Evolutionary conservation across 2,113 vertebrate genomes (phyloP).

Genomic region (Barbus barbus): DNA sequence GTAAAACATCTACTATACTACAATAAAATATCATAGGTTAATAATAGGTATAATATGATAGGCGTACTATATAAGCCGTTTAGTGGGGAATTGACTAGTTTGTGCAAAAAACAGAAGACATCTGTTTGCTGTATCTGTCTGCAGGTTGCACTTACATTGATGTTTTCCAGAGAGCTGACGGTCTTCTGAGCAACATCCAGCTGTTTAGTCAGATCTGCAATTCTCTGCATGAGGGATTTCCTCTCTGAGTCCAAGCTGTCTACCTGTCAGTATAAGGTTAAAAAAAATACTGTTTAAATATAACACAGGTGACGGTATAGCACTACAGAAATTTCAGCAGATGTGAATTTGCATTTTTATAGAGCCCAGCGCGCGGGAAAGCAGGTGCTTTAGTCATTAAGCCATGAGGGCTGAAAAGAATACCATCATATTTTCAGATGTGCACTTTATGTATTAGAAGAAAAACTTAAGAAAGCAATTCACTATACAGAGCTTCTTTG

Average conservation of each 20-base stretch:
- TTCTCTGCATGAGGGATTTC: slow-evolving; percentile 68
- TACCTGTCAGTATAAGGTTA: slow-evolving; percentile 55
- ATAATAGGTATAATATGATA: neutral
- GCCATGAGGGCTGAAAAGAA: neutral
- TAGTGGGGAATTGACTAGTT: neutral
- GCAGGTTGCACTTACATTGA: slow-evolving; percentile 74
- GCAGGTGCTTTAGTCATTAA: neutral
- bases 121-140: neutral
- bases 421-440: neutral
- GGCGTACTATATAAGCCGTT: neutral
- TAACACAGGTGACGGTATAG: neutral
- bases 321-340: neutral
- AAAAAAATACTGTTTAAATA: neutral
- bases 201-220: slow-evolving; percentile 73
- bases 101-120: neutral
- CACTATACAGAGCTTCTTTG: neutral
- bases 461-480: neutral
- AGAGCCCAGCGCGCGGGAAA: neutral
- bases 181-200: slow-evolving; percentile 73
- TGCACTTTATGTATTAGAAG: neutral
- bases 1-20: neutral
- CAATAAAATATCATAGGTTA: neutral
- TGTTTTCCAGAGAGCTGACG: slow-evolving; percentile 73
- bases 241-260: slow-evolving; percentile 71
- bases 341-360: neutral